A percentile compares a stretch with the other conserved stretches of the same genome.
phyloP scores from a whole-genome alignment of 2,797 vertebrate species.

The Fistularia commersonii region DNA sequence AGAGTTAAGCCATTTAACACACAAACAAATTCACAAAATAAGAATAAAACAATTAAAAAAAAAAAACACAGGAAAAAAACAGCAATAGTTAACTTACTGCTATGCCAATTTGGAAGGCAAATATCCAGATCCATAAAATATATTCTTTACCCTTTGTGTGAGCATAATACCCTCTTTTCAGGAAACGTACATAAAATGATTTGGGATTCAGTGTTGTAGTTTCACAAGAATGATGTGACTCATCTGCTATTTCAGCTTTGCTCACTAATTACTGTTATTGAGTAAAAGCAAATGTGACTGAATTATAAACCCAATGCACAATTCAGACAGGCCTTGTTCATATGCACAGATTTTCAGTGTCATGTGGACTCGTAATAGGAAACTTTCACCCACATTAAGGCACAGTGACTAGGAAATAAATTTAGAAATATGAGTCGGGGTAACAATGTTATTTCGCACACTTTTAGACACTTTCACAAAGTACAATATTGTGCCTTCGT shows the following conservation, averaged over 20 bases:
- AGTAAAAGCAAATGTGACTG: not conserved
- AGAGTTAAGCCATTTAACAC: slow-evolving; percentile 74
- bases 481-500: slow-evolving; percentile 47
- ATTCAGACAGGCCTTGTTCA: not conserved
- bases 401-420: slow-evolving; percentile 75
- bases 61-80: slow-evolving; percentile 43
- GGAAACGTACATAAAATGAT: slow-evolving; percentile 13
- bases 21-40: slow-evolving; percentile 57
- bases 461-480: slow-evolving; percentile 19
- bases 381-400: slow-evolving; percentile 74
- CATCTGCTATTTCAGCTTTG: not conserved
- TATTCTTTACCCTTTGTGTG: slow-evolving; percentile 28
- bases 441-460: slow-evolving; percentile 17
- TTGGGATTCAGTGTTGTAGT: slow-evolving; percentile 14
- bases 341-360: slow-evolving; percentile 17
- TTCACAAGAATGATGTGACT: slow-evolving; percentile 14
- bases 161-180: slow-evolving; percentile 30
- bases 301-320: slow-evolving; percentile 3
- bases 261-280: not conserved
- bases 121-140: slow-evolving; percentile 19
- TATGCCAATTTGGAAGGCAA: slow-evolving; percentile 62
- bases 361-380: slow-evolving; percentile 49
- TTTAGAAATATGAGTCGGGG: slow-evolving; percentile 24
- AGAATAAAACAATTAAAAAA: slow-evolving; percentile 18
- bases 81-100: too few species aligned